Evolutionary conservation across 2,888 invertebrate genomes (phyloP).

Genomic region (Thalpophila matura): DNA sequence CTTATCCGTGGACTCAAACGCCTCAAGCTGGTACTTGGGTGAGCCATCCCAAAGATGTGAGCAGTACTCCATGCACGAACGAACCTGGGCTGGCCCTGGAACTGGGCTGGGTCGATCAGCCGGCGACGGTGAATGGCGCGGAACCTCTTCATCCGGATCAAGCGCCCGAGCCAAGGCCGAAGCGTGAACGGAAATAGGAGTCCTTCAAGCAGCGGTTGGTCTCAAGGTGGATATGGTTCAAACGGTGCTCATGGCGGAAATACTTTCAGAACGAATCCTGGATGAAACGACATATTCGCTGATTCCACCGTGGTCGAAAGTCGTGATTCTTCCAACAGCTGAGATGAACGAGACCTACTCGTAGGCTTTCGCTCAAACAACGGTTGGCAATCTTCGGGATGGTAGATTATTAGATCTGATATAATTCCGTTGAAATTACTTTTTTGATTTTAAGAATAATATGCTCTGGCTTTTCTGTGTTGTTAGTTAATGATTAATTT

Average conservation of each 20-base stretch:
- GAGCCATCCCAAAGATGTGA: too few relatives aligned
- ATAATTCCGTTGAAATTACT: neutral
- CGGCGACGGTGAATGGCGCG: conserved; percentile 35
- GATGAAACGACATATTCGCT: conserved; percentile 32
- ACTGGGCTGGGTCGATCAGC: conserved; percentile 26
- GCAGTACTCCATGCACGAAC: too few relatives aligned
- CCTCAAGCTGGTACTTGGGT: too few relatives aligned
- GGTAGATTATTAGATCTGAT: conserved; percentile 29
- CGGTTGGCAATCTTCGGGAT: conserved; percentile 60
- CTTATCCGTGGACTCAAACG: too few relatives aligned
- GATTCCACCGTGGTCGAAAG: conserved; percentile 35
- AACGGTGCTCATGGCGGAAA: conserved; percentile 14
- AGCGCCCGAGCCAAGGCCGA: neutral
- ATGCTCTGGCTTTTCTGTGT: neutral
- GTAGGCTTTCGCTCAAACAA: conserved; percentile 28
- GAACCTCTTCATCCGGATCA: conserved; percentile 9
- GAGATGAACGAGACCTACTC: conserved; percentile 14
- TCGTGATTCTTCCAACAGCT: conserved; percentile 24
- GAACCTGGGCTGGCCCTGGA: conserved; percentile 54
- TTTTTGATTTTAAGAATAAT: neutral
- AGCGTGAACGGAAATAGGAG: conserved; percentile 3
- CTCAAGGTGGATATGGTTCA: conserved; percentile 21
- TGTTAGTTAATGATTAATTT: conserved; percentile 1
- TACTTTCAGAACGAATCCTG: conserved; percentile 28
- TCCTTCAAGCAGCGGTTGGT: conserved; percentile 34